phyloP scores from a whole-genome alignment of 2,797 vertebrate genomes.

The Philypnodon macrostomus region DNA sequence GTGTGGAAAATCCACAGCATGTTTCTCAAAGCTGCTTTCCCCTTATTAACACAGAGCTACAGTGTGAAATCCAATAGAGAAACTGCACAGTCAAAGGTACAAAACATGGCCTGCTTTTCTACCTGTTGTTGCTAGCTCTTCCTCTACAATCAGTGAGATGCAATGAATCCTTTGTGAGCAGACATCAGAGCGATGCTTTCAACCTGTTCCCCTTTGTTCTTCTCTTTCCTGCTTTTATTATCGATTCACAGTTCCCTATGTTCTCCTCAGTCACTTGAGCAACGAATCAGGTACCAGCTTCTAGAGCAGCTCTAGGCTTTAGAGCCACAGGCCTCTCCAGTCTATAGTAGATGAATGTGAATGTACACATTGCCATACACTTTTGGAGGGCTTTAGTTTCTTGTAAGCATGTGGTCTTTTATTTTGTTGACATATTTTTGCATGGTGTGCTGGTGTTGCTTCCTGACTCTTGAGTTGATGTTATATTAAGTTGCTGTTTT shows the following conservation, averaged over 20 bases:
- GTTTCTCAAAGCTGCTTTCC: conserved; percentile 63
- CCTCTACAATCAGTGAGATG: neutral
- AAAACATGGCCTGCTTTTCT: conserved; percentile 13
- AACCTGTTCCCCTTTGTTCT: conserved; percentile 58
- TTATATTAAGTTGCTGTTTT: conserved; percentile 19
- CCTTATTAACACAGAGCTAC: conserved; percentile 46
- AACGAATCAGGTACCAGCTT: conserved; percentile 92
- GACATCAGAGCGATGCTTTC: conserved; percentile 35
- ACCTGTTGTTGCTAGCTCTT: conserved; percentile 9
- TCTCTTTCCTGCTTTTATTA: conserved; percentile 53
- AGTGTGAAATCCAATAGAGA: conserved; percentile 30
- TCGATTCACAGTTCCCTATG: conserved; percentile 77
- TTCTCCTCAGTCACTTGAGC: conserved; percentile 93
- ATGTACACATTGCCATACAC: conserved; percentile 50
- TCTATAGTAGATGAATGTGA: conserved; percentile 56
- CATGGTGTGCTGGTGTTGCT: conserved; percentile 61
- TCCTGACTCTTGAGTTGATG: conserved; percentile 15
- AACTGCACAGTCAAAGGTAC: conserved; percentile 9
- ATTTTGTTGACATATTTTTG: conserved; percentile 48
- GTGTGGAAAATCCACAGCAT: conserved; percentile 58
- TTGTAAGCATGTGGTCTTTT: conserved; percentile 53
- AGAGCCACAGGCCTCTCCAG: conserved; percentile 33
- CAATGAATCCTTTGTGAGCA: conserved; percentile 4
- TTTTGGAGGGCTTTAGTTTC: conserved; percentile 33
- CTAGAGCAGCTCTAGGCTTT: conserved; percentile 43